Percentiles rank a stretch among this genome's conserved stretches.
phyloP scores from a whole-genome alignment of 1,140 invertebrate genomes.

The Lethocerus indicus region DNA sequence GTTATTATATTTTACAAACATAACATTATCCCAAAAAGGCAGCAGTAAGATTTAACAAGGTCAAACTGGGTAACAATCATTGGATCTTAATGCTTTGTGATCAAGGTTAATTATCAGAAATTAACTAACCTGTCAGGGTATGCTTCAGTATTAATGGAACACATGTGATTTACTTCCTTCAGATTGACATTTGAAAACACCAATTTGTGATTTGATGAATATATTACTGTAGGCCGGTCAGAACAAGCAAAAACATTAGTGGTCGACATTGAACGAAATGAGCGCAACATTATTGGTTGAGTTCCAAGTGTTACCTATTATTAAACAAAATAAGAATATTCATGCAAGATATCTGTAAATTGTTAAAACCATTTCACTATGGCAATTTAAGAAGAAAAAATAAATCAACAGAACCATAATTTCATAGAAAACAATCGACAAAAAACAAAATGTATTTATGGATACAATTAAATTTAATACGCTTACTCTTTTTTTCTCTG shows the following conservation, averaged over 20 bases:
- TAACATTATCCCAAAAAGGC: too few relatives aligned
- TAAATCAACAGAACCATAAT: too few relatives aligned
- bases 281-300: slow-evolving; percentile 84
- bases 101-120: too few relatives aligned
- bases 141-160: slow-evolving; percentile 83
- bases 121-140: slow-evolving; percentile 67
- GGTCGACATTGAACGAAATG: slow-evolving; percentile 80
- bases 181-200: slow-evolving; percentile 99
- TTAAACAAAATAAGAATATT: slow-evolving; percentile 7
- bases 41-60: too few relatives aligned
- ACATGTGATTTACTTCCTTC: slow-evolving; percentile 97
- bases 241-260: slow-evolving; percentile 98
- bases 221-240: slow-evolving; percentile 95
- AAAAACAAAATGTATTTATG: too few relatives aligned
- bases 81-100: too few relatives aligned
- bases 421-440: too few relatives aligned
- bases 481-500: slow-evolving; percentile 65
- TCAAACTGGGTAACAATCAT: too few relatives aligned
- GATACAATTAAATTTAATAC: too few relatives aligned
- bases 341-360: not conserved
- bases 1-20: too few relatives aligned
- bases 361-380: too few relatives aligned
- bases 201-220: slow-evolving; percentile 96
- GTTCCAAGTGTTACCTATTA: slow-evolving; percentile 85
- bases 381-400: too few relatives aligned